These are phyloP conservation scores for Doryteuthis pealeii DNA, from an alignment of 1,140 invertebrate genomes.

Conservation along the genomic window DNA sequence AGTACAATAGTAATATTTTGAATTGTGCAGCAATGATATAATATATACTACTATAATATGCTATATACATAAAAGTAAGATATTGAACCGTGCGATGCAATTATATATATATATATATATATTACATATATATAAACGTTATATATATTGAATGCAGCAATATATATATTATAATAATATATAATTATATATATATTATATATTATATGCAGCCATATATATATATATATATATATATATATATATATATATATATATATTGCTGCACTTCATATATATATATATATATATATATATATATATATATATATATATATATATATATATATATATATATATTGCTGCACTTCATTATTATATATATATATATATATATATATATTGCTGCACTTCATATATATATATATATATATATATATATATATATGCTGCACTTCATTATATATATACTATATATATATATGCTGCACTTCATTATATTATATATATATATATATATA, in stretches of 20 bases:
- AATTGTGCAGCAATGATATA: too few species aligned
- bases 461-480: too few species aligned
- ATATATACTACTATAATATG: neutral
- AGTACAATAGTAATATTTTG: too few species aligned
- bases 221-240: neutral
- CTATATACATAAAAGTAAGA: neutral
- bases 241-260: neutral
- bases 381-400: too few species aligned
- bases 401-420: too few species aligned
- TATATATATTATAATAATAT: too few species aligned
- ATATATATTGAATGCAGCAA: neutral
- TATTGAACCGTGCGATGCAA: neutral
- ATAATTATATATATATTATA: neutral
- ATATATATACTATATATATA: too few species aligned
- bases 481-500: too few species aligned
- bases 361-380: too few species aligned
- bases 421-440: too few species aligned
- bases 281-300: neutral
- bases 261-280: neutral
- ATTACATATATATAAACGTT: neutral
- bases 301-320: conserved; percentile 3
- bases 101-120: neutral
- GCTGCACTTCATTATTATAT: neutral
- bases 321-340: conserved; percentile 5
- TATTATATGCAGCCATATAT: neutral